Base-by-base conservation (phyloP, 1,140 invertebrate genomes). In the Ganaspis sp. region DNA sequence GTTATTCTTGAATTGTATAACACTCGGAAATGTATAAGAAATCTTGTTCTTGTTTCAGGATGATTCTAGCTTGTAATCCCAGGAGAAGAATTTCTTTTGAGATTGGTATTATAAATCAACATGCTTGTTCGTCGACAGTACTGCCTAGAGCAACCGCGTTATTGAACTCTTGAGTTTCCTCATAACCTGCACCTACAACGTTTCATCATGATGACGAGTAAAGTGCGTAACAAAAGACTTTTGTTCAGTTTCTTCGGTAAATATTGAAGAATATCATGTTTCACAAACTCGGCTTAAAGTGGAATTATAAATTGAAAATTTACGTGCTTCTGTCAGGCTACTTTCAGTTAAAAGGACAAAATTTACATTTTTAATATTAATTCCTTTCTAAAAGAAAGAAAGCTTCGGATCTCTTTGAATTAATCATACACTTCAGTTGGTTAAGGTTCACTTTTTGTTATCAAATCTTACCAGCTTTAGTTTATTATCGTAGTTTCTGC, bases 111-210 rank as follows among this genome's bases (percentile, higher is more conserved):
- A 26, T 64, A 64, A 64, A 64, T 34, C 54, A 64, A 64, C 53
- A 58, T 23, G 53, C 53, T 58, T 34, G 54, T 64, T 29, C 54
- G 54, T 26, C 54, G 23, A 26, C 54, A 64, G 21, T 29, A 64
- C 23, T 29, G 54, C 54, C 54, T 64, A 26, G 8, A 26, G 54
- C 54, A 64, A 29, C 54, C 23, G 4, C 23, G 23, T 29, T 34
- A 64, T 64, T 64, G 11, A 64, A 64, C 54, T 64, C 54, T 64
- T 64, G 54, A 64, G 54, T 64, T 64, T 64, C 21, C 26, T 64
- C 54, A 26, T 64, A 29, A 64, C 9, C 54, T 26, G 11, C 23
- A 54, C 17, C 9, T 29, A 29, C 54, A 29, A 29, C n/a, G 23
- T 29, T 29, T 29, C 21, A 64, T 64, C 23, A 29, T 26, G 4